These are phyloP conservation scores for Spea bombifrons DNA, from an alignment of 2,113 vertebrate genomes.

Conservation along the genomic window DNA sequence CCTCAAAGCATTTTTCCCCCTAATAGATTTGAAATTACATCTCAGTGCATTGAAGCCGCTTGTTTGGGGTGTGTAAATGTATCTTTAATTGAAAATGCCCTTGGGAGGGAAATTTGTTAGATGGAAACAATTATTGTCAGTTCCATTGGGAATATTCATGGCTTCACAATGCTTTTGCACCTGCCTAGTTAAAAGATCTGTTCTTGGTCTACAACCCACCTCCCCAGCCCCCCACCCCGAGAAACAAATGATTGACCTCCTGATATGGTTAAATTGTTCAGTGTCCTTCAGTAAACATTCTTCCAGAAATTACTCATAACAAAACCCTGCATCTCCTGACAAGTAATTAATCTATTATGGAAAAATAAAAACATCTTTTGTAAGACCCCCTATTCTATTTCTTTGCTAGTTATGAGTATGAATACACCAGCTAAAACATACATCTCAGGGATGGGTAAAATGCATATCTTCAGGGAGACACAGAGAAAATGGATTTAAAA, in stretches of 20 bases:
- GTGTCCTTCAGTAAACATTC: constrained; percentile 43
- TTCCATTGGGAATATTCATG: constrained; percentile 58
- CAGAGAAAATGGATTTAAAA: no score
- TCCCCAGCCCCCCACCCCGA: no score
- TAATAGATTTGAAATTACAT: constrained; percentile 45
- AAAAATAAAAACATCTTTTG: constrained; percentile 39
- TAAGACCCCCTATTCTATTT: not conserved
- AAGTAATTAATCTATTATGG: constrained; percentile 47
- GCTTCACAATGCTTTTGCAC: constrained; percentile 56
- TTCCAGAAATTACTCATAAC: constrained; percentile 34
- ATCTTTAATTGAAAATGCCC: constrained; percentile 72
- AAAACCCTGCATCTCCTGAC: constrained; percentile 18
- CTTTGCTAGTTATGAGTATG: not conserved
- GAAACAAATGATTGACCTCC: constrained; percentile 33
- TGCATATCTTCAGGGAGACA: no score
- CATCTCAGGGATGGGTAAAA: not conserved
- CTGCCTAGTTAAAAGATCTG: constrained; percentile 59
- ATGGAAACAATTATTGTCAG: constrained; percentile 76
- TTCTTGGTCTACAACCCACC: not conserved
- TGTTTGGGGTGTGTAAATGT: constrained; percentile 76
- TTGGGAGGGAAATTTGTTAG: constrained; percentile 82
- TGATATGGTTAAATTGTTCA: constrained; percentile 33
- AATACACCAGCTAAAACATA: constrained; percentile 25
- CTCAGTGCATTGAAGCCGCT: constrained; percentile 24
- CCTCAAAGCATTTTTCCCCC: constrained; percentile 3